These are phyloP conservation scores for Asbolus verrucosus DNA, from an alignment of 1,140 invertebrate genomes.

Conservation along the genomic window DNA sequence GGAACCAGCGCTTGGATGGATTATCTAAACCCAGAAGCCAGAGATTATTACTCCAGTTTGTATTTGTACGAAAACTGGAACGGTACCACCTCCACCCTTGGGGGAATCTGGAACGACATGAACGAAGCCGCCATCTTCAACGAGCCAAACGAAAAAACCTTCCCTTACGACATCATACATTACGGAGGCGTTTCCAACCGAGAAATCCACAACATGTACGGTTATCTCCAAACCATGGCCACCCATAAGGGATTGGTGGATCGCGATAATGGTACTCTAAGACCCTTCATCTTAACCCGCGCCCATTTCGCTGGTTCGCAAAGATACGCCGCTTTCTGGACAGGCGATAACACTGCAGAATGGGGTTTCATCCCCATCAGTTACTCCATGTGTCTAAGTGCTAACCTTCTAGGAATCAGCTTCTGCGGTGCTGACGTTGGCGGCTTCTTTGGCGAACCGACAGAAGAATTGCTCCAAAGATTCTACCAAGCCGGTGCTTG, in stretches of 20 bases:
- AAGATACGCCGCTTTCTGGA: constrained; percentile 84
- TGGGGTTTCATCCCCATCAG: constrained; percentile 77
- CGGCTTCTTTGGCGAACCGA: constrained; percentile 96
- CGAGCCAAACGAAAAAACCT: constrained; percentile 90
- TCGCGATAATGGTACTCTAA: constrained; percentile 71
- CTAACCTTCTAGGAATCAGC: constrained; percentile 75
- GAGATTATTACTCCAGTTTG: constrained; percentile 74
- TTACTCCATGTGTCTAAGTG: constrained; percentile 14
- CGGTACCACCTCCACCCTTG: constrained; percentile 76
- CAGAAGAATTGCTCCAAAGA: constrained; percentile 86
- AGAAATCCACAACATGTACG: constrained; percentile 96
- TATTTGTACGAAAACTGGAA: constrained; percentile 70
- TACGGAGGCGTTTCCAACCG: constrained; percentile 89
- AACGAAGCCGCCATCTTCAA: constrained; percentile 84
- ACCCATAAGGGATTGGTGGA: constrained; percentile 85
- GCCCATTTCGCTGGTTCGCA: constrained; percentile 88
- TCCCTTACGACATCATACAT: constrained; percentile 86
- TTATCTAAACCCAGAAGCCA: constrained; percentile 75
- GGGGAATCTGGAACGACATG: constrained; percentile 84
- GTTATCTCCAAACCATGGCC: constrained; percentile 68
- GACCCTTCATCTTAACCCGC: constrained; percentile 93
- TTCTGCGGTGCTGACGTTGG: constrained; percentile 97
- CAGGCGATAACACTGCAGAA: constrained; percentile 84
- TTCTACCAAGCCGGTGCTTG: constrained; percentile 88
- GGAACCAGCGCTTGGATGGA: constrained; percentile 94